Percentiles rank a stretch among this genome's conserved stretches.
These are phyloP conservation scores for Idaea straminata DNA, from an alignment of 2,888 invertebrate genomes.

Conservation along the genomic window DNA sequence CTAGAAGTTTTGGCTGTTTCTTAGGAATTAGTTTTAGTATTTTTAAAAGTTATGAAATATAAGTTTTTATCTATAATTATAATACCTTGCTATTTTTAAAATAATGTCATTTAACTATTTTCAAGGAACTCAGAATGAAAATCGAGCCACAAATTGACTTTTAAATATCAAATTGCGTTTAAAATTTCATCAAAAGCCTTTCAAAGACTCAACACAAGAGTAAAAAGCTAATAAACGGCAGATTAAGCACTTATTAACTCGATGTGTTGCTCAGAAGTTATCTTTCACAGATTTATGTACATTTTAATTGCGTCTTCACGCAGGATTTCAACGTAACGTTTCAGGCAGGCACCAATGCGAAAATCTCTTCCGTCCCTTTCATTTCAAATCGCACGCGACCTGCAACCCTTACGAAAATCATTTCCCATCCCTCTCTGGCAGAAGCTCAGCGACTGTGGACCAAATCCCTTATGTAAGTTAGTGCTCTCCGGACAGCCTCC, in stretches of 20 bases:
- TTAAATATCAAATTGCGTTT: neutral
- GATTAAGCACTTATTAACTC: slow-evolving; percentile 59
- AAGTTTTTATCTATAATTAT: too few relatives aligned
- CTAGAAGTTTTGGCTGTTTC: too few relatives aligned
- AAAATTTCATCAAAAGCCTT: slow-evolving; percentile 2
- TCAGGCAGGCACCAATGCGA: slow-evolving; percentile 54
- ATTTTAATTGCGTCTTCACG: slow-evolving; percentile 76
- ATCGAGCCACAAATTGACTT: neutral
- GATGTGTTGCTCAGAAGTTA: slow-evolving; percentile 51
- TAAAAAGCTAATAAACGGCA: slow-evolving; percentile 43
- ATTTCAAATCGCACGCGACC: slow-evolving; percentile 45
- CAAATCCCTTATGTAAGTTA: slow-evolving; percentile 78
- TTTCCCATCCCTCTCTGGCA: slow-evolving; percentile 61
- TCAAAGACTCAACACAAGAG: slow-evolving; percentile 18
- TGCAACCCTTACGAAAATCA: slow-evolving; percentile 59
- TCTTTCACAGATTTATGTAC: slow-evolving; percentile 65
- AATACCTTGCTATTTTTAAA: neutral
- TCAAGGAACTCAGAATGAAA: neutral
- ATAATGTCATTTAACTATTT: neutral
- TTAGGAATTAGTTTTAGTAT: too few relatives aligned
- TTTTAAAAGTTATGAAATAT: too few relatives aligned
- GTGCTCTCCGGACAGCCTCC: slow-evolving; percentile 51
- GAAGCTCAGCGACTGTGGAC: slow-evolving; percentile 61
- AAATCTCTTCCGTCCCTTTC: slow-evolving; percentile 65
- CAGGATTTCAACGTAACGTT: slow-evolving; percentile 64